Percentiles rank a stretch among this genome's conserved stretches.
Evolutionary conservation across 2,888 invertebrate species (phyloP).

Genomic region (Brachypalpus laphriformis): DNA sequence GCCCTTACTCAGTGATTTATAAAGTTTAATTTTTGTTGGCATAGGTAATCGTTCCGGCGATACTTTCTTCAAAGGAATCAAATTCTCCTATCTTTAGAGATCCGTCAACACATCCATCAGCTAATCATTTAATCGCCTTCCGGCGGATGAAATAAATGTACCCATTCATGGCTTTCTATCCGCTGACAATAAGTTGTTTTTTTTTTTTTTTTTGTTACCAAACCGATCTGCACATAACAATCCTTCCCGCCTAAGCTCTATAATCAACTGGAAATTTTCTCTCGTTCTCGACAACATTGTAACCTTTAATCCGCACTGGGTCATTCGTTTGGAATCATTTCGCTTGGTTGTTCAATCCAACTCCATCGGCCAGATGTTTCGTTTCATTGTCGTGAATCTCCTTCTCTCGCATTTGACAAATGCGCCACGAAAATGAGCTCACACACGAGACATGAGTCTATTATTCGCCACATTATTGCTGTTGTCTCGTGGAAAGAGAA

Average conservation of each 20-base stretch:
- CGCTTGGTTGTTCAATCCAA: not conserved
- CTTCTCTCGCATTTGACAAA: conserved; percentile 15
- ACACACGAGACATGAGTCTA: conserved; percentile 17
- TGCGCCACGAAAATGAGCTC: conserved; percentile 43
- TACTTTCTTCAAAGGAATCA: no score
- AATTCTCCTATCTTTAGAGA: no score
- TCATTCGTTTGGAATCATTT: conserved; percentile 45
- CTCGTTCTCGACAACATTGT: not conserved
- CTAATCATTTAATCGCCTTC: not conserved
- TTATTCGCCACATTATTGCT: conserved; percentile 18
- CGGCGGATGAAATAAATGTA: no score
- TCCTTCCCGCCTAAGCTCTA: conserved; percentile 4
- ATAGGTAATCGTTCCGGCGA: no score
- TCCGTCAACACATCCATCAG: no score
- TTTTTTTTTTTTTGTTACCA: not conserved
- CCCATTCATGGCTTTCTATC: not conserved
- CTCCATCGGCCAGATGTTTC: conserved; percentile 49
- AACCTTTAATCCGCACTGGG: conserved; percentile 40
- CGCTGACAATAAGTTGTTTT: not conserved
- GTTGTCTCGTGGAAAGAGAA: conserved; percentile 36
- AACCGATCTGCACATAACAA: conserved; percentile 19
- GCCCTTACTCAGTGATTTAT: no score
- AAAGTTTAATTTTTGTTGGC: no score
- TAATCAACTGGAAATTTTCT: conserved; percentile 18
- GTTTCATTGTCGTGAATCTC: conserved; percentile 28